A percentile compares a stretch with the other conserved stretches of the same genome.
Evolutionary conservation across 2,113 vertebrate genomes (phyloP).

Genomic region (Oncorhynchus nerka): DNA sequence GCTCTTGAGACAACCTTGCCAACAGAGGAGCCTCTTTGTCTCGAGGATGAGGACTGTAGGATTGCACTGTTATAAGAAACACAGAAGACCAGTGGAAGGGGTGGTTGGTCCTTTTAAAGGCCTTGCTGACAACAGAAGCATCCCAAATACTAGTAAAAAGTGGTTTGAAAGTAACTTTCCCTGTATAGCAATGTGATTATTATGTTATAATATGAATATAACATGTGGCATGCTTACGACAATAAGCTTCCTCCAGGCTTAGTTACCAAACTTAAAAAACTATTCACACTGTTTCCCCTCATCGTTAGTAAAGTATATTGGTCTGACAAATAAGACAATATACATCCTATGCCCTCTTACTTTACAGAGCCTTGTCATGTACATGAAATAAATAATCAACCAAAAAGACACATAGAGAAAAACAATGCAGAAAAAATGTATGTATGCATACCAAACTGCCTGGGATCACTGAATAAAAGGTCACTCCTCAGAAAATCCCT

Average conservation of each 20-base stretch:
- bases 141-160: conserved; percentile 10
- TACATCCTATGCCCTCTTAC: conserved; percentile 41
- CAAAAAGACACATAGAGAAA: conserved; percentile 46
- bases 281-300: conserved; percentile 25
- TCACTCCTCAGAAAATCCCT: conserved; percentile 66
- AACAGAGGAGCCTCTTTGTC: not conserved
- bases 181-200: conserved; percentile 1
- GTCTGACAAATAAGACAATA: conserved; percentile 31
- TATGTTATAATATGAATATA: conserved; percentile 14
- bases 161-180: conserved; percentile 12
- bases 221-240: conserved; percentile 21
- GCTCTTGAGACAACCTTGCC: conserved; percentile 36
- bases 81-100: not conserved
- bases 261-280: conserved; percentile 11
- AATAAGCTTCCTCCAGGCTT: not conserved
- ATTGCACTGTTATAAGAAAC: not conserved
- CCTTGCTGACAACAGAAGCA: not conserved
- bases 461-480: conserved; percentile 52
- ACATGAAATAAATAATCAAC: conserved; percentile 70
- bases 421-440: conserved; percentile 10
- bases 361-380: conserved; percentile 58
- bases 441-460: conserved; percentile 55
- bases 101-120: not conserved
- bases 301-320: conserved; percentile 36
- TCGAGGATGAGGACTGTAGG: conserved; percentile 12